A percentile compares a stretch with the other conserved stretches of the same genome.
Conservation (phyloP, 2,113 vertebrate genomes). For the Mirounga angustirostris region DNA sequence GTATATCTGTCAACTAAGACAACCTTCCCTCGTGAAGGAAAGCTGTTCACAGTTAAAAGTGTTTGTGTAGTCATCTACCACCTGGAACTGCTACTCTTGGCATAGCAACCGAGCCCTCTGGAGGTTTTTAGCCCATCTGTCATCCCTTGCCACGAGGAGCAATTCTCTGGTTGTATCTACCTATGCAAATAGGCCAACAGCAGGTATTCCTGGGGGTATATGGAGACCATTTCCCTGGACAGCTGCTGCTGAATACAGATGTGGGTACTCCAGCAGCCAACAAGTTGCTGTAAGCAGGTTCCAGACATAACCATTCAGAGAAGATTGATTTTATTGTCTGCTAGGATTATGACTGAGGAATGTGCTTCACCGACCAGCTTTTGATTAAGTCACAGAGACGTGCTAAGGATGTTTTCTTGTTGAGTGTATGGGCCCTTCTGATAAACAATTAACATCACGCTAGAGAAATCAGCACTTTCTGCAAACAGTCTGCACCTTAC, state of each 20-base stretch:
- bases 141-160: neutral
- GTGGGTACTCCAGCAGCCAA: neutral
- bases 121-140: neutral
- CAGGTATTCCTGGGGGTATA: neutral
- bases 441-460: neutral
- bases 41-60: constrained; percentile 28
- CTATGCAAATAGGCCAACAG: neutral
- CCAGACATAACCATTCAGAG: constrained; percentile 17
- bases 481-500: neutral
- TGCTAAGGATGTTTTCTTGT: constrained; percentile 40
- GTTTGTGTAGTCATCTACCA: neutral
- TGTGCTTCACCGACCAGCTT: constrained; percentile 38
- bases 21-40: neutral
- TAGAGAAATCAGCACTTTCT: constrained; percentile 48
- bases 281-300: neutral
- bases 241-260: constrained; percentile 41
- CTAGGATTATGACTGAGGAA: neutral
- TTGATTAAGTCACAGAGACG: constrained; percentile 60
- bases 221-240: neutral
- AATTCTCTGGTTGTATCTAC: rapidly evolving
- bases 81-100: neutral
- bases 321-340: constrained; percentile 61
- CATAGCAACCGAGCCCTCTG: neutral
- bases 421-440: constrained; percentile 37
- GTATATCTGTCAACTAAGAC: neutral